These are phyloP conservation scores for Drosophila merina DNA, from an alignment of 2,888 invertebrate species.

Conservation along the genomic window DNA sequence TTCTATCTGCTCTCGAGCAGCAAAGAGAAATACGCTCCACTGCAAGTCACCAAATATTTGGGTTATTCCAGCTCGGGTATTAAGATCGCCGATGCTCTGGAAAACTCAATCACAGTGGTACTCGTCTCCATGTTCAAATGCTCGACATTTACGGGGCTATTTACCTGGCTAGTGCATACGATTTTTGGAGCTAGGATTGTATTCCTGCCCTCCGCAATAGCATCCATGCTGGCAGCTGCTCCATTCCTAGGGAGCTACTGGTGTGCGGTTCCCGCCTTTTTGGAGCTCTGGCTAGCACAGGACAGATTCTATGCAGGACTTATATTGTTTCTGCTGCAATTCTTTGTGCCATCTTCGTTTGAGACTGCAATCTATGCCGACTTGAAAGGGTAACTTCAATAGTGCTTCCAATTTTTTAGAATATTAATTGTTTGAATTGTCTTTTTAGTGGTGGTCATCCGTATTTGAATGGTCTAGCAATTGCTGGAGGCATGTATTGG, in stretches of 20 bases:
- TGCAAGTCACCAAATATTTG: constrained; percentile 92
- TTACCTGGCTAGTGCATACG: constrained; percentile 99
- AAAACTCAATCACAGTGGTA: constrained; percentile 96
- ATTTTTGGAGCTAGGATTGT: constrained; percentile 97
- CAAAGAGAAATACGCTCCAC: constrained; percentile 94
- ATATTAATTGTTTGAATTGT: not conserved
- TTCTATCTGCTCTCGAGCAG: constrained; percentile 97
- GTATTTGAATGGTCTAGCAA: constrained; percentile 97
- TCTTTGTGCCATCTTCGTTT: constrained; percentile 94
- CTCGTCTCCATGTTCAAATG: constrained; percentile 98
- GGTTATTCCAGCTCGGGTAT: constrained; percentile 90
- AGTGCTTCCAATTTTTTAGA: not conserved
- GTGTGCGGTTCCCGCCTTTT: constrained; percentile 96
- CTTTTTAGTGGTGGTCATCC: constrained; percentile 93
- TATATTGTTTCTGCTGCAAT: constrained; percentile 91
- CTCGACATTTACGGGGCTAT: constrained; percentile 98
- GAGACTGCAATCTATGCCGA: constrained; percentile 98
- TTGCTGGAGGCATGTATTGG: constrained; percentile 99
- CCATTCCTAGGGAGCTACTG: constrained; percentile 98
- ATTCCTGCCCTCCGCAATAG: constrained; percentile 94
- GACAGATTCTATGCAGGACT: constrained; percentile 93
- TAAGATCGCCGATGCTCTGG: constrained; percentile 92
- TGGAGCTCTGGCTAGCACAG: constrained; percentile 97
- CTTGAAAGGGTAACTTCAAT: constrained; percentile 92
- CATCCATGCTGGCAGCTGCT: constrained; percentile 96